A percentile compares a stretch with the other conserved stretches of the same genome.
Evolutionary conservation across 2,888 invertebrate genomes (phyloP).

Genomic region (Andricus curvator): DNA sequence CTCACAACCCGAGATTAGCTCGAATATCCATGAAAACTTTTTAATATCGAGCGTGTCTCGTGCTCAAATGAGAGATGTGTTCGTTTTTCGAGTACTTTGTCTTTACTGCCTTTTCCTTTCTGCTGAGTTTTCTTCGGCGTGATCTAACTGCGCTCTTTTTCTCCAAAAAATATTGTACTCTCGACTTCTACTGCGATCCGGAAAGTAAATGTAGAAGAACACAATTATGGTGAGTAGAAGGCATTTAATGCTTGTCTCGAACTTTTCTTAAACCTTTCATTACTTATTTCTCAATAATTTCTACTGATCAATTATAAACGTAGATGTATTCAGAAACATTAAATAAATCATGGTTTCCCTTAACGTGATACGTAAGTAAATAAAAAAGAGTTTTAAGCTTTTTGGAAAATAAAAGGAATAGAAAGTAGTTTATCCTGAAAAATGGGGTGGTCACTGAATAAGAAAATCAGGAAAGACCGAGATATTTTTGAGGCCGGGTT

Average conservation of each 20-base stretch:
- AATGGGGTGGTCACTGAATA: too few species aligned
- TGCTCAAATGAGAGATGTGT: conserved; percentile 43
- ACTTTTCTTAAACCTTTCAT: neutral
- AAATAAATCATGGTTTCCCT: too few species aligned
- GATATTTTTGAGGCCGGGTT: too few species aligned
- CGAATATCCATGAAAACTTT: conserved; percentile 24
- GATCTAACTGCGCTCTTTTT: neutral
- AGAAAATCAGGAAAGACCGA: too few species aligned
- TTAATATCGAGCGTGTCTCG: conserved; percentile 43
- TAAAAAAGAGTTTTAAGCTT: neutral
- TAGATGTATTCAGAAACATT: too few species aligned
- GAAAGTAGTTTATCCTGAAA: neutral
- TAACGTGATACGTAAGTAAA: too few species aligned
- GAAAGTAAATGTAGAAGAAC: neutral
- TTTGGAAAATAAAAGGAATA: neutral
- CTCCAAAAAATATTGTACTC: neutral
- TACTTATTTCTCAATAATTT: neutral
- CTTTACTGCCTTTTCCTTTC: conserved; percentile 57
- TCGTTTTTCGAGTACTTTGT: conserved; percentile 54
- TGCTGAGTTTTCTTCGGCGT: conserved; percentile 53
- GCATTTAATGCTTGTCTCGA: neutral
- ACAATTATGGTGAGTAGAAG: neutral
- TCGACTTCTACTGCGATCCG: neutral
- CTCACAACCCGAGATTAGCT: conserved; percentile 48
- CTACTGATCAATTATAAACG: too few species aligned